Conservation (phyloP, 1,140 invertebrate species). For the Ceratosolen solmsi region DNA sequence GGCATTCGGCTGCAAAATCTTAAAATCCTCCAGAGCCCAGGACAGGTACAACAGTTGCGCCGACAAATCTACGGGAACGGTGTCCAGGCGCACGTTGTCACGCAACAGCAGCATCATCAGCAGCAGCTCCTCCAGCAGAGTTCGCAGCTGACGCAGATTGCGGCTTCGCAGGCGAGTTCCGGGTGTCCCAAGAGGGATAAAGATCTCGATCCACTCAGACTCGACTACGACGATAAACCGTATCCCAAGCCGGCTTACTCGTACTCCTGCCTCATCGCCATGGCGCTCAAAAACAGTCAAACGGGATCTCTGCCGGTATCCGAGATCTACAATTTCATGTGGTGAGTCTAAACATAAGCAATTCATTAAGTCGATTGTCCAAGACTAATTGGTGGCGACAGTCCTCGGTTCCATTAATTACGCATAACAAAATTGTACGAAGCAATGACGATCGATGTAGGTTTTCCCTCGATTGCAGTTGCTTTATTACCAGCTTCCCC, state of each 20-base stretch:
- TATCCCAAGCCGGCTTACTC: constrained; percentile 98
- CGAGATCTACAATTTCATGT: constrained; percentile 99
- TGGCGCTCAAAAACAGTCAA: constrained; percentile 96
- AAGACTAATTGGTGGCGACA: too few species aligned
- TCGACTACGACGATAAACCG: constrained; percentile 77
- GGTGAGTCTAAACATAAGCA: constrained; percentile 82
- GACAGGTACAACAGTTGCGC: constrained; percentile 64
- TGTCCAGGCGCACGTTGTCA: constrained; percentile 58
- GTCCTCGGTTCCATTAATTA: too few species aligned
- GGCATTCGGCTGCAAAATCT: constrained; percentile 73
- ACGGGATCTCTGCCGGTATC: constrained; percentile 96
- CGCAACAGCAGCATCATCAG: constrained; percentile 20
- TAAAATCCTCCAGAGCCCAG: constrained; percentile 62
- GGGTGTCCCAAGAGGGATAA: constrained; percentile 64
- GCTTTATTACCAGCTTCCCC: too few species aligned
- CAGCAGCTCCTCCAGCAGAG: constrained; percentile 11
- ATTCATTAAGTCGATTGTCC: too few species aligned
- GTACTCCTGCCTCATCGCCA: constrained; percentile 97
- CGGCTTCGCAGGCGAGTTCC: constrained; percentile 52
- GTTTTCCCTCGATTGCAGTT: too few species aligned
- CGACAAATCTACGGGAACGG: constrained; percentile 73
- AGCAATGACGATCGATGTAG: too few species aligned
- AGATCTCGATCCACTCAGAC: constrained; percentile 49
- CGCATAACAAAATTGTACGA: too few species aligned
- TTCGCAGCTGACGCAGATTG: constrained; percentile 2